A percentile compares a stretch with the other conserved stretches of the same genome.
phyloP scores from a whole-genome alignment of 2,113 vertebrate genomes.

The Sphyrna mokarran region DNA sequence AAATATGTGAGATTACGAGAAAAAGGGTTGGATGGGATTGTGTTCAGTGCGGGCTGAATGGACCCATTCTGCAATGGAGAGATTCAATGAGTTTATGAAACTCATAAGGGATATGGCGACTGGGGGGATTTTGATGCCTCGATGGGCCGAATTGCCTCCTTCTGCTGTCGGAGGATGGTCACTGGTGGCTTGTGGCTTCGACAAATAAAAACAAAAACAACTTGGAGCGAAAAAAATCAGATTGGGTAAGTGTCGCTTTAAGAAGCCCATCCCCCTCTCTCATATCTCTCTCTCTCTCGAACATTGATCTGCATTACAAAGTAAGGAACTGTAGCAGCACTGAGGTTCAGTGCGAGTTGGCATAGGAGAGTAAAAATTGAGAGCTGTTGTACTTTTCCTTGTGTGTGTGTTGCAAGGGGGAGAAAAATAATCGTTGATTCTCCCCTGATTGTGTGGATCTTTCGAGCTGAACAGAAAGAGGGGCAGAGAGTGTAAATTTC shows the following conservation, averaged over 20 bases:
- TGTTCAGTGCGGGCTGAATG: too few species aligned
- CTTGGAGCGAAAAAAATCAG: neutral
- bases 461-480: neutral
- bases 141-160: too few species aligned
- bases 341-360: neutral
- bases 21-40: too few species aligned
- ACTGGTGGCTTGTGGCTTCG: too few species aligned
- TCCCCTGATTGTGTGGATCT: neutral
- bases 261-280: conserved; percentile 18
- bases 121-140: too few species aligned
- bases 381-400: neutral
- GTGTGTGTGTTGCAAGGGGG: neutral
- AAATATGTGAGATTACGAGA: too few species aligned
- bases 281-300: neutral
- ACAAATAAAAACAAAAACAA: neutral
- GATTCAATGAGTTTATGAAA: too few species aligned
- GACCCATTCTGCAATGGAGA: too few species aligned
- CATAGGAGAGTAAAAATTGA: neutral
- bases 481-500: neutral
- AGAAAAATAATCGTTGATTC: neutral
- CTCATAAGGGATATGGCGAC: too few species aligned
- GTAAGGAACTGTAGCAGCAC: neutral
- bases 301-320: neutral
- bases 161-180: too few species aligned
- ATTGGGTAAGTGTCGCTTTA: neutral